Conservation (phyloP, 2,113 vertebrate genomes). For the Oceanites oceanicus region DNA sequence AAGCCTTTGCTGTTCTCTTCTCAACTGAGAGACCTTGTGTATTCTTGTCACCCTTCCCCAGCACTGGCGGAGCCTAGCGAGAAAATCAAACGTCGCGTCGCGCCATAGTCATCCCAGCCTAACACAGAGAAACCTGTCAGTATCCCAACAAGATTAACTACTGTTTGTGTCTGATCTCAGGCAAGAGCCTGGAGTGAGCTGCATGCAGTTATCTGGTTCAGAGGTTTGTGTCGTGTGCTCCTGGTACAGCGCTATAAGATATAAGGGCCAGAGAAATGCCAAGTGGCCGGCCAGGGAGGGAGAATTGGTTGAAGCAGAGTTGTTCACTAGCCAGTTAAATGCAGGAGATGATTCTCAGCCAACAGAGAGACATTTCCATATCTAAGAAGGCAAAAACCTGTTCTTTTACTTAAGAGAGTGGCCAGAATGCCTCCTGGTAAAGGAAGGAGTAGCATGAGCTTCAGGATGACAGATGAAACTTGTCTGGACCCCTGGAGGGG, state of each 20-base stretch:
- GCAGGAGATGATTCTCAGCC: neutral
- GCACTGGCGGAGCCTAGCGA: neutral
- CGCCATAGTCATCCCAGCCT: neutral
- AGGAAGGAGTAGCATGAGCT: neutral
- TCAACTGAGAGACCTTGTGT: neutral
- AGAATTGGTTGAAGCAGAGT: neutral
- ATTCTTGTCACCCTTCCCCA: neutral
- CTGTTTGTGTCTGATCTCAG: neutral
- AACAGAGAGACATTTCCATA: neutral
- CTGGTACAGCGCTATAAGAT: neutral
- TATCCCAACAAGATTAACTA: neutral
- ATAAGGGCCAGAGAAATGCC: neutral
- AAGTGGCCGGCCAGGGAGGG: neutral
- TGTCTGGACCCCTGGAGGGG: neutral
- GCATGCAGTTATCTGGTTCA: neutral
- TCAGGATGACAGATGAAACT: neutral
- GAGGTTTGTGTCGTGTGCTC: neutral
- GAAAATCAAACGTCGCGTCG: neutral
- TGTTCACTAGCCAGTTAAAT: neutral
- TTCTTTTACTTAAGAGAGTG: neutral
- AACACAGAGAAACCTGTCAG: neutral
- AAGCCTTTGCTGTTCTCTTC: neutral
- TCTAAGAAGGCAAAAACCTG: neutral
- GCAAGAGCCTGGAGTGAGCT: neutral
- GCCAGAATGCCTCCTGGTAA: neutral